These are phyloP conservation scores for Ferdinandea cuprea DNA, from an alignment of 2,888 invertebrate genomes.

Conservation along the genomic window DNA sequence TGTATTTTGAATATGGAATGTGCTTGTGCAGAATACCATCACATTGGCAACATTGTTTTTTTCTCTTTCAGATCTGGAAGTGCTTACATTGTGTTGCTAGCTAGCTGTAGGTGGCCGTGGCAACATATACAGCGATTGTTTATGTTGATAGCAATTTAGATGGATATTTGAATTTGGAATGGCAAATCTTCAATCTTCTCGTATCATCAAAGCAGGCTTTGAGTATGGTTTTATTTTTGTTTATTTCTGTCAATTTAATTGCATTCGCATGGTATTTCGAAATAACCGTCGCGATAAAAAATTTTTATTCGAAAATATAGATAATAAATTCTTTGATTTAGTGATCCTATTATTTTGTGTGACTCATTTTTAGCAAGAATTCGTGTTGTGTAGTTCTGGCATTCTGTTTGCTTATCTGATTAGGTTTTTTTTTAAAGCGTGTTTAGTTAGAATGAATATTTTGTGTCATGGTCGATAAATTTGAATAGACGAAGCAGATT, in stretches of 20 bases:
- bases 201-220: no score
- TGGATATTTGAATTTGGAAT: not conserved
- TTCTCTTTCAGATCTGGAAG: not conserved
- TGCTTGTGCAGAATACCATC: not conserved
- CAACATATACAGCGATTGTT: slow-evolving; percentile 1
- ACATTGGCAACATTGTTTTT: slow-evolving; percentile 11
- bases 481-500: slow-evolving; percentile 6
- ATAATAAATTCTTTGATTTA: not conserved
- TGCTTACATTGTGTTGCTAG: not conserved
- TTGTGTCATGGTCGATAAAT: slow-evolving; percentile 17
- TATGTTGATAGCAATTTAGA: slow-evolving; percentile 10
- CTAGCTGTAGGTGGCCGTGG: slow-evolving; percentile 3
- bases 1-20: not conserved
- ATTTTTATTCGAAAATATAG: slow-evolving; percentile 2
- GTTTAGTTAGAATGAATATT: not conserved
- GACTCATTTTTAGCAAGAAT: not conserved
- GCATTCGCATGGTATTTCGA: not conserved
- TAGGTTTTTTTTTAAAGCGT: not conserved
- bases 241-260: slow-evolving; percentile 20
- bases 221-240: slow-evolving; percentile 3
- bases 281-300: not conserved
- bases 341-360: not conserved
- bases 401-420: slow-evolving; percentile 7
- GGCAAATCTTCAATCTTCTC: no score
- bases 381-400: not conserved